Conservation (phyloP, 2,888 invertebrate genomes). For the Brachyptera risi region DNA sequence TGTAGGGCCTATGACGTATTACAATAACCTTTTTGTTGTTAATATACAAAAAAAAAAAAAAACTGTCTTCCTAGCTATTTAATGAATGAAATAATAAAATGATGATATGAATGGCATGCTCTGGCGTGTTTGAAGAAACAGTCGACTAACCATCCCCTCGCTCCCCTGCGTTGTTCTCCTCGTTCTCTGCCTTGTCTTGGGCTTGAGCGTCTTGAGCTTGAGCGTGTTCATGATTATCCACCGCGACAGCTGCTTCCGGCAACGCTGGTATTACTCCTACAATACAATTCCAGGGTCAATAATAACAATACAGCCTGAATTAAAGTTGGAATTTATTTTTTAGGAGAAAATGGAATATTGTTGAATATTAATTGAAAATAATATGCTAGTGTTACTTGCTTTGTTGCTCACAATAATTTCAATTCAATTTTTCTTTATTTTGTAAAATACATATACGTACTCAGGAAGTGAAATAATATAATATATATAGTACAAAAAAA, state of each 20-base stretch:
- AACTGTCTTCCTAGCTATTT: background rate
- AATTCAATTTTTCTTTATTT: too few relatives aligned
- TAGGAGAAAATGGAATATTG: background rate
- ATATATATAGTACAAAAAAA: too few relatives aligned
- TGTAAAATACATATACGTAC: too few relatives aligned
- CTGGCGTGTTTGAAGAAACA: background rate
- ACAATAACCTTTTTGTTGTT: too few relatives aligned
- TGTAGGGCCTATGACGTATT: too few relatives aligned
- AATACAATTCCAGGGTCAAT: background rate
- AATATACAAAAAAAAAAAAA: too few relatives aligned
- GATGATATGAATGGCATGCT: background rate
- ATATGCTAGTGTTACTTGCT: background rate
- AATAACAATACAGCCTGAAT: background rate
- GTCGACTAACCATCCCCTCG: slow-evolving; percentile 17
- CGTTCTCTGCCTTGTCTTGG: slow-evolving; percentile 25
- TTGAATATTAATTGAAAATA: background rate
- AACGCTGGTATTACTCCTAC: too few relatives aligned
- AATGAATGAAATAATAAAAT: background rate
- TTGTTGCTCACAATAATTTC: too few relatives aligned
- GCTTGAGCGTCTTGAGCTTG: slow-evolving; percentile 13
- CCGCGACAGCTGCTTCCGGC: background rate
- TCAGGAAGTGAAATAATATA: too few relatives aligned
- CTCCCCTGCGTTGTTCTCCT: slow-evolving; percentile 30
- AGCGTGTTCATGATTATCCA: slow-evolving; percentile 20
- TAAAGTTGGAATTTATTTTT: background rate